Evolutionary conservation across 2,113 vertebrate genomes (phyloP).

Genomic region (Micronycteris hirsuta): DNA sequence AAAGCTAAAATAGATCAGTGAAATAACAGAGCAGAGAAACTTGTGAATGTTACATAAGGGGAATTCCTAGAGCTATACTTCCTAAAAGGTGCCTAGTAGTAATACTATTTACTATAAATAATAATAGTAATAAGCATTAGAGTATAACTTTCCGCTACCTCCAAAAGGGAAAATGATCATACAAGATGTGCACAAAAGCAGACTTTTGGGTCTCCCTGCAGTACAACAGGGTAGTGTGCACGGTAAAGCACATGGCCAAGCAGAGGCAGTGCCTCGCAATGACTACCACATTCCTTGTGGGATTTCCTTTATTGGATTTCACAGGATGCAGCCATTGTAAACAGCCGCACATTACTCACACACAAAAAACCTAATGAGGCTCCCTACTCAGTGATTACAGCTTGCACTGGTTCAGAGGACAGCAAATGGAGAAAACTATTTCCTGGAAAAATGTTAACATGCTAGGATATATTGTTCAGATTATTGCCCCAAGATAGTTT

Average conservation of each 20-base stretch:
- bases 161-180: not conserved
- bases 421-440: constrained; percentile 76
- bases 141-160: not conserved
- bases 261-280: not conserved
- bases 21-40: not conserved
- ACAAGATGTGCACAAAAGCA: not conserved
- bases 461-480: constrained; percentile 66
- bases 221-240: not conserved
- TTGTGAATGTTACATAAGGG: not conserved
- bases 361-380: constrained; percentile 73
- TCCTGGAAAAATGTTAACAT: constrained; percentile 72
- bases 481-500: constrained; percentile 67
- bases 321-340: constrained; percentile 74
- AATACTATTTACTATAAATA: not conserved
- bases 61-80: not conserved
- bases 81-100: not conserved
- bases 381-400: constrained; percentile 70
- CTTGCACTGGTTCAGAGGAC: constrained; percentile 49
- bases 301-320: constrained; percentile 80
- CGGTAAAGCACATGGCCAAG: fast-evolving
- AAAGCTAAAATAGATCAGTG: not conserved
- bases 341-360: constrained; percentile 69
- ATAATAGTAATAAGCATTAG: not conserved
- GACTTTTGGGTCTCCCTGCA: not conserved
- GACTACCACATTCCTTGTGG: constrained; percentile 40